Percentiles rank a stretch among this genome's conserved stretches.
Conservation (phyloP, 1,140 invertebrate species). For the Papilio machaon region DNA sequence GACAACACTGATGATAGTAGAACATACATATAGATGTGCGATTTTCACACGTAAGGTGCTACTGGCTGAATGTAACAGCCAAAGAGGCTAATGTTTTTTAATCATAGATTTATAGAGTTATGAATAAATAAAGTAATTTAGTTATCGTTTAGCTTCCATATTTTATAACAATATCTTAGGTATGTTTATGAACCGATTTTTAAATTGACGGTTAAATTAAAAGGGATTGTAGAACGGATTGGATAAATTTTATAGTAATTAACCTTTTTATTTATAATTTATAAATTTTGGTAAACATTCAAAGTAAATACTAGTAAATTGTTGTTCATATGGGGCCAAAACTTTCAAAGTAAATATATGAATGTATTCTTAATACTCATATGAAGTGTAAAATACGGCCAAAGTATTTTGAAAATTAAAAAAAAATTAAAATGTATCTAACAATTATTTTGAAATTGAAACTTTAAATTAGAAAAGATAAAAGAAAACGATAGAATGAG, state of each 20-base stretch:
- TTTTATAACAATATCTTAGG: background rate
- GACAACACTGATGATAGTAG: background rate
- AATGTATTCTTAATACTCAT: background rate
- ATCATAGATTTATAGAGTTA: background rate
- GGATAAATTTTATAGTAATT: background rate
- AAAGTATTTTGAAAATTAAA: background rate
- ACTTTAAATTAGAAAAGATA: background rate
- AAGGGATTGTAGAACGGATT: slow-evolving; percentile 11
- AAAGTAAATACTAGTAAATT: slow-evolving; percentile 6
- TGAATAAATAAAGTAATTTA: background rate
- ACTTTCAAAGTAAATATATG: background rate
- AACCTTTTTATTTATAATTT: background rate
- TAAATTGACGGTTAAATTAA: background rate
- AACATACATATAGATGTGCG: slow-evolving; percentile 11
- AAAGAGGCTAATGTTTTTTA: slow-evolving; percentile 32
- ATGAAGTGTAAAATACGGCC: background rate
- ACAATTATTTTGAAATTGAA: background rate
- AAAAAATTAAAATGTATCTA: background rate
- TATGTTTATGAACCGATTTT: background rate
- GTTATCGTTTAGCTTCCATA: slow-evolving; percentile 23
- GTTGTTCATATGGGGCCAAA: slow-evolving; percentile 5
- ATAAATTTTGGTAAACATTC: background rate
- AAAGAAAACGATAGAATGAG: background rate
- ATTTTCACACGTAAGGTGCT: slow-evolving; percentile 18
- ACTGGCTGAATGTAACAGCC: slow-evolving; percentile 30